Conservation (phyloP, 2,113 vertebrate genomes). For the Atrichornis clamosus region DNA sequence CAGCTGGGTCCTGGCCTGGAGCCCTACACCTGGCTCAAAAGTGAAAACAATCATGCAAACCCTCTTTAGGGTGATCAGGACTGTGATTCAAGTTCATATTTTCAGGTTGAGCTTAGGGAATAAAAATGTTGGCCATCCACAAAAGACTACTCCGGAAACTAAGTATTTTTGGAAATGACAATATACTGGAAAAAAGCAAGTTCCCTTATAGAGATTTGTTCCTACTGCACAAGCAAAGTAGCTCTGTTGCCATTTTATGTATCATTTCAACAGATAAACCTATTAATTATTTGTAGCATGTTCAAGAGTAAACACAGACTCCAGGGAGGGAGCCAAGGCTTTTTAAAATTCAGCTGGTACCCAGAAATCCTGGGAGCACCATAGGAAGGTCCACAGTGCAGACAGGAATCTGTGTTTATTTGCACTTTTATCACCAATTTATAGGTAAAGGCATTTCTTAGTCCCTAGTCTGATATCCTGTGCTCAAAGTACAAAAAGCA, state of each 20-base stretch:
- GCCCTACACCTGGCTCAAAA: not conserved
- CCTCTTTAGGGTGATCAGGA: not conserved
- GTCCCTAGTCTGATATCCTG: rapidly evolving
- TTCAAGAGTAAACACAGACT: not conserved
- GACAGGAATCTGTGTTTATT: not conserved
- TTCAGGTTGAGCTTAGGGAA: not conserved
- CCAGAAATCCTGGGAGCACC: not conserved
- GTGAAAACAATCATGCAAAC: not conserved
- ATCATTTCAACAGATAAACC: not conserved
- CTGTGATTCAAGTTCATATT: not conserved
- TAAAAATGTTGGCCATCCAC: not conserved
- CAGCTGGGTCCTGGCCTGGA: not conserved
- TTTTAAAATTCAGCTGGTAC: not conserved
- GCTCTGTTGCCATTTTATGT: not conserved
- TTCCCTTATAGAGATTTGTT: not conserved
- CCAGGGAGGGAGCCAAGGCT: not conserved
- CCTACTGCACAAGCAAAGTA: not conserved
- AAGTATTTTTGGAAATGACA: not conserved
- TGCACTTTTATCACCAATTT: not conserved
- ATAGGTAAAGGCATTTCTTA: not conserved
- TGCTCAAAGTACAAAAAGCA: not conserved
- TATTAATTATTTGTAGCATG: not conserved
- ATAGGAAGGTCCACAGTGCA: not conserved
- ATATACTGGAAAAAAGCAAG: not conserved
- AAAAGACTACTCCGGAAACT: not conserved